Evolutionary conservation across 92 coral and sea anemone species (phyloP).

Genomic region (Anthopleura xanthogrammica): DNA sequence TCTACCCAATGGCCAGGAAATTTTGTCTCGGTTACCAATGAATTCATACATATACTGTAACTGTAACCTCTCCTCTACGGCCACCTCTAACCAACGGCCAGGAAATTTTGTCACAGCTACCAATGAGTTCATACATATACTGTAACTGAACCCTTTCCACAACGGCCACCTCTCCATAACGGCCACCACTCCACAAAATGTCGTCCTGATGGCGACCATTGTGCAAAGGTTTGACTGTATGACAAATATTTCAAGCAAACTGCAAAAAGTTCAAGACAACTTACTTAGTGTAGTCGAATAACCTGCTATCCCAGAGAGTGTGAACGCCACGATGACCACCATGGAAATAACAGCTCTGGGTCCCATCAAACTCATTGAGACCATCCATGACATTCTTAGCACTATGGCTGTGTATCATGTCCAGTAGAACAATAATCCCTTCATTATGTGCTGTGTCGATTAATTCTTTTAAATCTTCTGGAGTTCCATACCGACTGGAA

Average conservation of each 20-base stretch:
- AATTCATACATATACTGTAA: too few relatives aligned
- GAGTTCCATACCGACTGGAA: conserved; percentile 94
- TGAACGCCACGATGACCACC: conserved; percentile 73
- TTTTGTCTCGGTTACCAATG: too few relatives aligned
- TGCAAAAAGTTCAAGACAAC: background rate
- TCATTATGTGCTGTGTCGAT: conserved; percentile 90
- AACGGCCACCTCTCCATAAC: too few relatives aligned
- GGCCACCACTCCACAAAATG: too few relatives aligned
- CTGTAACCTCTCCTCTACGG: too few relatives aligned
- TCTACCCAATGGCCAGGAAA: too few relatives aligned
- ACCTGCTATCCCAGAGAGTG: conserved; percentile 90
- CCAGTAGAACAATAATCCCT: conserved; percentile 86
- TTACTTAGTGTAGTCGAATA: conserved; percentile 94
- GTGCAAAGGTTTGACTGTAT: too few relatives aligned
- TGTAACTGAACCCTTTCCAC: too few relatives aligned
- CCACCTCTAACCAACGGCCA: too few relatives aligned
- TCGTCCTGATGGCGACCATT: too few relatives aligned
- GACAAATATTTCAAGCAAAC: background rate
- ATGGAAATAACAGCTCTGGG: conserved; percentile 87
- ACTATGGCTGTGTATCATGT: conserved; percentile 95
- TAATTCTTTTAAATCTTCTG: conserved; percentile 86
- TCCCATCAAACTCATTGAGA: conserved; percentile 93
- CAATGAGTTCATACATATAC: too few relatives aligned
- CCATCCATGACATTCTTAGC: conserved; percentile 98
- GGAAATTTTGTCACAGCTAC: too few relatives aligned